phyloP scores from a whole-genome alignment of 2,113 vertebrate species.

The Crotalus helleri region DNA sequence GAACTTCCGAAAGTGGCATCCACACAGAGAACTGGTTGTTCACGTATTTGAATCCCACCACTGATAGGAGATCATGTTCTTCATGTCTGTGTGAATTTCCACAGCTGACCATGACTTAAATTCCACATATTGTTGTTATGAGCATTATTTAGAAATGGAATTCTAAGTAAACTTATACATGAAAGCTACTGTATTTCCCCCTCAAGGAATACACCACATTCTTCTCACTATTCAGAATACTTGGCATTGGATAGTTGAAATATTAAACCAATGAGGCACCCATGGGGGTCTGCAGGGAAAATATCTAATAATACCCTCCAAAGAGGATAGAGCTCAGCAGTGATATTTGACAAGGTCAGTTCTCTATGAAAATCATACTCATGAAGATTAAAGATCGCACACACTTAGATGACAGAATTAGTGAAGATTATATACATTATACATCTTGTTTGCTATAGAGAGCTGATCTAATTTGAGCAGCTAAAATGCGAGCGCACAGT shows the following conservation, averaged over 20 bases:
- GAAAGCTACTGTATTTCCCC: not conserved
- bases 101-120: not conserved
- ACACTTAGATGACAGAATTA: conserved; percentile 52
- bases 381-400: conserved; percentile 55
- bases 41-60: no score
- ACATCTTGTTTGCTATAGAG: conserved; percentile 41
- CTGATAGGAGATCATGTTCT: not conserved
- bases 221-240: not conserved
- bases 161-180: not conserved
- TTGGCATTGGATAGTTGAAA: not conserved
- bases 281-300: not conserved
- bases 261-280: not conserved
- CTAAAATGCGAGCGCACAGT: conserved; percentile 50
- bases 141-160: not conserved
- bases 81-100: not conserved
- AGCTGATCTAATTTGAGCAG: conserved; percentile 56
- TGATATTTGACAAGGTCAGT: conserved; percentile 15
- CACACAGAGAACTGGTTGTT: no score
- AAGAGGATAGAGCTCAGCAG: not conserved
- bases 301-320: not conserved
- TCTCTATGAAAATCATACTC: conserved; percentile 52
- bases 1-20: no score
- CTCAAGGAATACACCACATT: not conserved
- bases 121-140: not conserved
- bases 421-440: conserved; percentile 28